phyloP scores from a whole-genome alignment of 2,113 vertebrate genomes.

The Fukomys damarensis region DNA sequence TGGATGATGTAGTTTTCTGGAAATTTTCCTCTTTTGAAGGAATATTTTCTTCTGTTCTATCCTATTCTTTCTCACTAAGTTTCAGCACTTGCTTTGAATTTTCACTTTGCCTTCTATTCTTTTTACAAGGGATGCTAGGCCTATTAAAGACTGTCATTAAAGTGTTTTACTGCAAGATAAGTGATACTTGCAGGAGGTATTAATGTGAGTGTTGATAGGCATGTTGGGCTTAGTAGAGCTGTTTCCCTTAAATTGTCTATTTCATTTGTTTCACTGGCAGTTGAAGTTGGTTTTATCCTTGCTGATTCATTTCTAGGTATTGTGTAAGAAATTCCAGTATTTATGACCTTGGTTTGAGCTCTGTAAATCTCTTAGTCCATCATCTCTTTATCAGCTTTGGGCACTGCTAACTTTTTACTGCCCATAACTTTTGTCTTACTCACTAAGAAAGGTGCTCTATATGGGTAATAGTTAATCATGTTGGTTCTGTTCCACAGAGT shows the following conservation, averaged over 20 bases:
- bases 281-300: not conserved
- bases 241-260: conserved; percentile 62
- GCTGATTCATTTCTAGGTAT: conserved; percentile 60
- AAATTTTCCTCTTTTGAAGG: not conserved
- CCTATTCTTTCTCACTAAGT: not conserved
- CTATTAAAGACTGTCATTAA: conserved; percentile 60
- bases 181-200: conserved; percentile 51
- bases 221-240: not conserved
- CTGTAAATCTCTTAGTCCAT: not conserved
- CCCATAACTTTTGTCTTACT: not conserved
- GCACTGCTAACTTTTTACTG: not conserved
- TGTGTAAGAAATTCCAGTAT: not conserved
- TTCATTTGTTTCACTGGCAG: conserved; percentile 62
- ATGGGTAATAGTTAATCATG: conserved; percentile 17
- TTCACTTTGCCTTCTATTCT: conserved; percentile 24
- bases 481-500: not conserved
- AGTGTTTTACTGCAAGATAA: not conserved
- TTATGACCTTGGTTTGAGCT: not conserved
- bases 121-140: conserved; percentile 46
- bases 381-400: conserved; percentile 30
- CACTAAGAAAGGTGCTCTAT: not conserved
- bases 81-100: conserved; percentile 51
- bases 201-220: conserved; percentile 58
- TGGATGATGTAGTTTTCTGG: not conserved
- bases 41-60: not conserved